Evolutionary conservation across 2,797 vertebrate genomes (phyloP), one percentile per base, ranked within the genome.

Genomic region (Acropternis orthonyx): DNA sequence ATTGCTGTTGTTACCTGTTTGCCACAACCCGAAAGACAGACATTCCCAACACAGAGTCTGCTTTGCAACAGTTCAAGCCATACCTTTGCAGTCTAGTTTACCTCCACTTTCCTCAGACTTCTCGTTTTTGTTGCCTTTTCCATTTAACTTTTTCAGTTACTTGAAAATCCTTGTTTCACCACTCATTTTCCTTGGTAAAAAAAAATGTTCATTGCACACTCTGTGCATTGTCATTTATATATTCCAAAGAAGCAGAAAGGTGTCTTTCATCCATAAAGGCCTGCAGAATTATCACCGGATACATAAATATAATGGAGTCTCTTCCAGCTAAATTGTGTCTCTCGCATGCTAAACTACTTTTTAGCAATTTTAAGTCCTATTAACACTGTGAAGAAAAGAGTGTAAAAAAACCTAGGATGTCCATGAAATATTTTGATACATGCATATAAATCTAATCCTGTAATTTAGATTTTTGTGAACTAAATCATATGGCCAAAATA

Each of bases 391-490:
- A 82, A 88, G 32, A 81, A 81, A 48, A 37, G 27, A 67, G 3
- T 13, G 32, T 21, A 80, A 43, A 44, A 48, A 83, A 66, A 81
- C 12, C 17, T 21, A 18, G 66, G 66, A 67, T 8, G 19, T 8
- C 46, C 74, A 5, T 24, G 11, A 77, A 81, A 63, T 4, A 51
- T 39, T 61, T 83, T 39, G 28, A 84, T 4, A 37, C 3, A 5
- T 2, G 4, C 49, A 71, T 2, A 0, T 19, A 55, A 74, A 1
- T 37, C 12, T 80, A 62, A 84, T 5, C 12, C n/a, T 28, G 7
- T 30, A 77, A 86, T 39, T 51, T 30, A 68, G 13, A 65, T 72
- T 73, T 74, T 77, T 80, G 15, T 61, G 14, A 66, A 72, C 14
- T 67, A 72, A 67, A 51, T 74, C n/a, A 78, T 1, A 0, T 32